Conservation (phyloP, 2,797 vertebrate species). For the Labeo calbasu region DNA sequence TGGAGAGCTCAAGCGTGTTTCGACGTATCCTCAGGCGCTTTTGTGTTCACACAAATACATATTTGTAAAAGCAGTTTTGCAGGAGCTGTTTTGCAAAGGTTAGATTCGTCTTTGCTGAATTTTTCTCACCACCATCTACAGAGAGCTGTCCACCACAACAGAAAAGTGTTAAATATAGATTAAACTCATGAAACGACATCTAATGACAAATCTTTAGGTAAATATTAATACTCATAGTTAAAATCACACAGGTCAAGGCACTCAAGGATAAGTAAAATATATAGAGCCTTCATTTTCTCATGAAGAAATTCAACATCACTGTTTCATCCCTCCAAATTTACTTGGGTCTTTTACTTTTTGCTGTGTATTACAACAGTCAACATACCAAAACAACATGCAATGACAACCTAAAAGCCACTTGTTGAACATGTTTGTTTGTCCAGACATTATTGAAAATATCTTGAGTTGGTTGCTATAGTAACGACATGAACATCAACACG, state of each 20-base stretch:
- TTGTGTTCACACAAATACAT: slow-evolving; percentile 22
- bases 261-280: neutral
- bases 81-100: neutral
- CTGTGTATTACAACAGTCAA: neutral
- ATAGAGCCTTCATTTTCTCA: neutral
- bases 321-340: neutral
- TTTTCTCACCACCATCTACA: neutral
- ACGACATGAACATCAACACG: neutral
- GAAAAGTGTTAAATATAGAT: neutral
- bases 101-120: slow-evolving; percentile 14
- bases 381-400: neutral
- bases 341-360: too few species aligned
- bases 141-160: neutral
- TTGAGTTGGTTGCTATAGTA: neutral
- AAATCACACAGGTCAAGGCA: neutral
- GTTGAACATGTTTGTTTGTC: neutral
- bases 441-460: neutral
- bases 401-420: neutral
- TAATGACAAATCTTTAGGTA: neutral
- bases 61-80: slow-evolving; percentile 15
- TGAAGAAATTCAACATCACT: neutral
- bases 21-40: slow-evolving; percentile 20
- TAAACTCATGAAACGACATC: neutral
- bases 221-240: neutral
- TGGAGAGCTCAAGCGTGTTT: slow-evolving; percentile 1